Evolutionary conservation across 2,113 vertebrate genomes (phyloP), one percentile per base, ranked within the genome.

Genomic region (Tachysurus fulvidraco): DNA sequence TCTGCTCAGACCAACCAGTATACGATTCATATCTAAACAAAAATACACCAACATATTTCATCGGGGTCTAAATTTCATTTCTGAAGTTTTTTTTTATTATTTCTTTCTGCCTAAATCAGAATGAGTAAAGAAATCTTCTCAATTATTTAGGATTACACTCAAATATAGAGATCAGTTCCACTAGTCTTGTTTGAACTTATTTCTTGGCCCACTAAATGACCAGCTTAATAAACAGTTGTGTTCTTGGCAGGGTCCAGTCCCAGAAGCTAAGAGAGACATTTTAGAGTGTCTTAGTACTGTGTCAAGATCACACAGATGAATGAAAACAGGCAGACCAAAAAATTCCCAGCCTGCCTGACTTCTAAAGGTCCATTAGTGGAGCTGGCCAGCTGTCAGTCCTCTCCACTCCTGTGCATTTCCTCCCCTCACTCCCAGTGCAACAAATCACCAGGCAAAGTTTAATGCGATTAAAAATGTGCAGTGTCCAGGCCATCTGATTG

Each of bases 391-490:
- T 93, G 91, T 92, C 88, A 92, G 85, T 86, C 84, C 46, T 91
- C 82, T 89, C 80, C 55, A 69, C 85, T 82, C 67, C 74, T 71
- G 62, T 83, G 83, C 76, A 1, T 78, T 81, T 62, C 52, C 84
- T 89, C 83, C 65, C 62, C 88, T 86, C 59, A 87, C 89, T 91
- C 57, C 88, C 81, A 89, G 88, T 82, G 81, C 86, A 92, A 89
- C 92, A 92, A 94, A 94, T 93, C 92, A 89, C 88, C 82, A 81
- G 89, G 86, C 84, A 79, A 88, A 69, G 83, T 91, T 92, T 93
- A 93, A 93, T 92, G 88, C 91, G 91, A 93, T 94, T 93, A 93
- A 92, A 93, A 89, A 90, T 87, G 86, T 44, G 84, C 23, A n/a
- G 67, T 57, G 28, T 88, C 76, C 86, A 87, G 90, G 84, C 88